Conservation (phyloP, 1,140 invertebrate species). For the Hycleus cichorii region DNA sequence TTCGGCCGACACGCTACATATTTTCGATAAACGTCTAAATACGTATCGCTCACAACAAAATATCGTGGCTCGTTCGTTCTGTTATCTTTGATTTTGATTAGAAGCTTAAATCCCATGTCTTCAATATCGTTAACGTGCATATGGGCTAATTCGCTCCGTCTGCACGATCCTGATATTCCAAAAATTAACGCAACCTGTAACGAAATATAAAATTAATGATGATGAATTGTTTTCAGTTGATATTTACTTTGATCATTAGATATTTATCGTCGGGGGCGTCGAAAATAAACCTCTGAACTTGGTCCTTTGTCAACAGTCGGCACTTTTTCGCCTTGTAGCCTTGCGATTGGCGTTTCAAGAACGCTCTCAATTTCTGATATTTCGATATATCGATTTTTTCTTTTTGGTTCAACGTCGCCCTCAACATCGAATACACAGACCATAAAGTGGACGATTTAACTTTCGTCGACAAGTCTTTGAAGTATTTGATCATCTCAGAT, state of each 20-base stretch:
- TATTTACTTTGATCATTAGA: constrained; percentile 20
- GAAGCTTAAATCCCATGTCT: neutral
- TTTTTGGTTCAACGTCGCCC: constrained; percentile 15
- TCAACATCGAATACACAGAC: constrained; percentile 29
- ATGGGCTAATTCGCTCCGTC: constrained; percentile 2
- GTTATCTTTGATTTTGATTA: neutral
- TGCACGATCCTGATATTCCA: constrained; percentile 18
- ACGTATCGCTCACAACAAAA: neutral
- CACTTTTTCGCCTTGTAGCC: constrained; percentile 23
- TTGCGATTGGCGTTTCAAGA: constrained; percentile 15
- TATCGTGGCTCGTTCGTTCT: neutral
- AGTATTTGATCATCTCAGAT: constrained; percentile 29
- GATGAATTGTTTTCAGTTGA: neutral
- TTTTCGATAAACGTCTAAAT: neutral
- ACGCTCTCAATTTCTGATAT: constrained; percentile 8
- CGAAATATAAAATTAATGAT: constrained; percentile 1
- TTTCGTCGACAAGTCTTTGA: constrained; percentile 22
- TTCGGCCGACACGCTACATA: neutral
- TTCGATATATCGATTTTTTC: constrained; percentile 21
- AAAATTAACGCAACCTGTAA: constrained; percentile 20
- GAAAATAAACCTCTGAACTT: constrained; percentile 19
- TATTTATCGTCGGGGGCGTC: constrained; percentile 22
- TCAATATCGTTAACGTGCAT: neutral
- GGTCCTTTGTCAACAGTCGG: constrained; percentile 16
- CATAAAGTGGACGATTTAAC: constrained; percentile 28